Evolutionary conservation across 2,113 vertebrate genomes (phyloP), one percentile per base, ranked within the genome.

Genomic region (Colistium nudipinnis): DNA sequence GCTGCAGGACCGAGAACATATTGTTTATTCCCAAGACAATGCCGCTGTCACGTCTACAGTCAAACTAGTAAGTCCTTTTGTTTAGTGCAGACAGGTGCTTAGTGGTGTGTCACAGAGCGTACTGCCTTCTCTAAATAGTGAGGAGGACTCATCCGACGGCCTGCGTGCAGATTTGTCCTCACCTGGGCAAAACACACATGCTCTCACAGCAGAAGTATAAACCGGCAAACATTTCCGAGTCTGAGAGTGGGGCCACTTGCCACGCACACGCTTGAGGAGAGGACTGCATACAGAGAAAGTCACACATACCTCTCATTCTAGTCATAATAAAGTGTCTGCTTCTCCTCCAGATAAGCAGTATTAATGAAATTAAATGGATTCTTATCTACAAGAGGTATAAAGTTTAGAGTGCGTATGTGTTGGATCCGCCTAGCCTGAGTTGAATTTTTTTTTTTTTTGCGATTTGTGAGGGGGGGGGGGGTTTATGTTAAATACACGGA

Each of bases 311-410:
- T 59, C 57, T 22, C 9, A 19, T 3, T 2, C 27, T 49, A 48
- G 70, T 73, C 35, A n/a, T 53, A 77, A 31, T 49, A 47, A 81
- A 69, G 38, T 70, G 52, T n/a, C n/a, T 30, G 22, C 28, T 28
- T 78, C 62, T 74, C 57, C 28, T 70, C 35, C 63, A 66, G 54
- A 76, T 77, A 79, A 74, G 51, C 31, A 44, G 59, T 61, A 65
- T 67, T 75, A 79, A 79, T 84, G 71, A 88, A 86, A 81, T 25
- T 55, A 57, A 88, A 83, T 64, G 41, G 60, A 78, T 74, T 61
- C 73, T 69, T 66, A 75, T 76, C 73, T 80, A 35, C 47, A 76
- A 63, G 80, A 81, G 64, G 33, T 22, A 51, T 33, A 2, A 64
- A 30, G 39, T 51, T 28, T 72, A 67, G 63, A 53, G 67, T 60